These are phyloP conservation scores for Sebastes elongatus DNA, from an alignment of 2,797 vertebrate genomes.

Conservation along the genomic window DNA sequence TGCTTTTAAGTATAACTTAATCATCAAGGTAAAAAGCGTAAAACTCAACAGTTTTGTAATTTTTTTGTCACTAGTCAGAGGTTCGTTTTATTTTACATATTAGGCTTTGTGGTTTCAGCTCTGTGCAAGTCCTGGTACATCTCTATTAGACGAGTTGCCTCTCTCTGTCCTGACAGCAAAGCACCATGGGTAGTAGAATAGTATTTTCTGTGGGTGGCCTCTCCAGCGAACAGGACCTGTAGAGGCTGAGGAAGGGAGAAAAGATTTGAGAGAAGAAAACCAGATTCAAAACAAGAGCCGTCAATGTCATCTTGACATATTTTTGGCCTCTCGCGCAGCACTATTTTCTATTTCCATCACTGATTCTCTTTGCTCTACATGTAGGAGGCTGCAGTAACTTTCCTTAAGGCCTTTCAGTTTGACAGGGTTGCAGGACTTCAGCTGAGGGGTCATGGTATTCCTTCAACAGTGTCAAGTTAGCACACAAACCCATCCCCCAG, in stretches of 20 bases:
- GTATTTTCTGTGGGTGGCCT: slow-evolving; percentile 98
- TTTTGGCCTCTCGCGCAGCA: slow-evolving; percentile 1
- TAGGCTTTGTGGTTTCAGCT: slow-evolving; percentile 86
- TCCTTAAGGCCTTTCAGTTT: slow-evolving; percentile 35
- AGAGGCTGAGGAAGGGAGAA: slow-evolving; percentile 83
- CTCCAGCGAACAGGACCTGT: slow-evolving; percentile 98
- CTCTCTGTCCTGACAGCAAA: slow-evolving; percentile 97
- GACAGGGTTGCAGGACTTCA: slow-evolving; percentile 28
- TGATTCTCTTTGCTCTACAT: slow-evolving; percentile 20
- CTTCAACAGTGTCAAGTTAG: slow-evolving; percentile 64
- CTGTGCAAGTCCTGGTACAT: slow-evolving; percentile 95
- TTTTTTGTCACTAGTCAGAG: slow-evolving; percentile 84
- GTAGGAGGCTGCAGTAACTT: slow-evolving; percentile 11
- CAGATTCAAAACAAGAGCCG: slow-evolving; percentile 25
- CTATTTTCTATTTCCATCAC: slow-evolving; percentile 37
- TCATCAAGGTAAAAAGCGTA: slow-evolving; percentile 69
- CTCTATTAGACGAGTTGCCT: slow-evolving; percentile 92
- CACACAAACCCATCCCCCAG: background rate
- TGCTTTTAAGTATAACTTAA: slow-evolving; percentile 69
- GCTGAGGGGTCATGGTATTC: slow-evolving; percentile 59
- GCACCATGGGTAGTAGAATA: slow-evolving; percentile 99
- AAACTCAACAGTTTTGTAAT: slow-evolving; percentile 73
- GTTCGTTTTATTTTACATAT: slow-evolving; percentile 75
- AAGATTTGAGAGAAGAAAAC: slow-evolving; percentile 9
- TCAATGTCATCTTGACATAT: slow-evolving; percentile 43